phyloP scores from a whole-genome alignment of 2,797 vertebrate genomes.

The Coregonus ussuriensis region DNA sequence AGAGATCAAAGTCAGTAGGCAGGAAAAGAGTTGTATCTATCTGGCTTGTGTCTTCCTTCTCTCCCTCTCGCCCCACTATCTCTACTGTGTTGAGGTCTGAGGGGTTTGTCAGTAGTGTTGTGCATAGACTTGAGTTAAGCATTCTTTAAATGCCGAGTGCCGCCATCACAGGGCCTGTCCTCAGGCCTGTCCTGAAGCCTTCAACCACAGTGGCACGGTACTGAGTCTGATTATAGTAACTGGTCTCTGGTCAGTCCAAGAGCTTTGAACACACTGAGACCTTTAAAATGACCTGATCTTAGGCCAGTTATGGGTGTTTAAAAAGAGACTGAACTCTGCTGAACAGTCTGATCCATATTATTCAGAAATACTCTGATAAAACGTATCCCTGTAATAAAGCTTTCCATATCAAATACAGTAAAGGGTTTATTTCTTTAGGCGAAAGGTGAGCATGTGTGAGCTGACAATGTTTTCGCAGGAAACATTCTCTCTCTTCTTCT shows the following conservation, averaged over 20 bases:
- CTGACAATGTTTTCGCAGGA: constrained; percentile 7
- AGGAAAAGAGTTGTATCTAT: too few relatives aligned
- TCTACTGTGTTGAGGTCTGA: constrained; percentile 32
- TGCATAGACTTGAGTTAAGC: constrained; percentile 66
- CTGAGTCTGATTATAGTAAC: constrained; percentile 11
- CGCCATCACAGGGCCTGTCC: constrained; percentile 54
- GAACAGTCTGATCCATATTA: background rate
- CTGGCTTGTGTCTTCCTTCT: background rate
- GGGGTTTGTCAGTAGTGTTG: constrained; percentile 48
- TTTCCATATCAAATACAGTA: too few relatives aligned
- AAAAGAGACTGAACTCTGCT: background rate
- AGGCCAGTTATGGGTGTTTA: background rate
- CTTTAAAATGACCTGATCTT: background rate
- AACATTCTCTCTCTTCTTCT: constrained; percentile 14
- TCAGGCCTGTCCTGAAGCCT: constrained; percentile 6
- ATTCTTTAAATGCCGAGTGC: constrained; percentile 69
- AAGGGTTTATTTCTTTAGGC: constrained; percentile 14
- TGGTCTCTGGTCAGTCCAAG: background rate
- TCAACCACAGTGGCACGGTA: constrained; percentile 18
- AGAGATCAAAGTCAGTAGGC: constrained; percentile 5
- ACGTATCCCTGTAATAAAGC: too few relatives aligned
- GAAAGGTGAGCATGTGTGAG: constrained; percentile 18
- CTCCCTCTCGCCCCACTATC: background rate
- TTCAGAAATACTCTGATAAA: constrained; percentile 1
- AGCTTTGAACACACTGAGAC: background rate